Percentiles rank a stretch among this genome's conserved stretches.
These are phyloP conservation scores for Metaphire vulgaris DNA, from an alignment of 1,140 invertebrate species.

Conservation along the genomic window DNA sequence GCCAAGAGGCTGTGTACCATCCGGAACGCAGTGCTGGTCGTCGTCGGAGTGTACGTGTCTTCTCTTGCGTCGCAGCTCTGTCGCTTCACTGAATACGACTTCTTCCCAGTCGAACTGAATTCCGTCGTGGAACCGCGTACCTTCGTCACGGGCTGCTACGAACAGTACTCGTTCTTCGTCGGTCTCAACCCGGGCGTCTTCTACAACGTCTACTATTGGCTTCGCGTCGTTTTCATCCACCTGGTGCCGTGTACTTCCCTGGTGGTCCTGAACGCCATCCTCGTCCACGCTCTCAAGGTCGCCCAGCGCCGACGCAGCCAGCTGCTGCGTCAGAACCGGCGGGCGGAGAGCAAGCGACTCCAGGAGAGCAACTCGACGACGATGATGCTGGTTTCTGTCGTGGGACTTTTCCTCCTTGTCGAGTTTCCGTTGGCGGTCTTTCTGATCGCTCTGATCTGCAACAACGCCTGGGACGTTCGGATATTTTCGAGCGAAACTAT, in stretches of 20 bases:
- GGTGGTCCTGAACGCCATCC: conserved; percentile 77
- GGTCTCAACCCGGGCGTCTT: conserved; percentile 58
- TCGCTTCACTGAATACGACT: conserved; percentile 65
- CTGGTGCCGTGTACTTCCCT: conserved; percentile 78
- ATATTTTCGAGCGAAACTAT: no score
- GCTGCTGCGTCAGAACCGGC: no score
- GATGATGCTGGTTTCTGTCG: no score
- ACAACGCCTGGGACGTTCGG: no score
- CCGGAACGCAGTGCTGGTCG: conserved; percentile 67
- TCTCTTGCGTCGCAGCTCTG: conserved; percentile 72
- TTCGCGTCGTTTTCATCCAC: conserved; percentile 83
- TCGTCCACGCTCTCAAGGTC: conserved; percentile 74
- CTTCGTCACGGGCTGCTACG: not conserved
- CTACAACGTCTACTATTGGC: conserved; percentile 71
- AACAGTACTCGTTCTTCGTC: not conserved
- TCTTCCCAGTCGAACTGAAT: conserved; percentile 53
- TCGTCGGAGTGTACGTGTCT: conserved; percentile 66
- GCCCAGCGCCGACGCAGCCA: conserved; percentile 72
- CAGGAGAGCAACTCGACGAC: no score
- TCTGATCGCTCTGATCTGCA: no score
- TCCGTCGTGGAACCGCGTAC: conserved; percentile 59
- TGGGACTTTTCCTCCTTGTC: no score
- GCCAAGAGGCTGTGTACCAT: conserved; percentile 76
- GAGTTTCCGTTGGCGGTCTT: no score
- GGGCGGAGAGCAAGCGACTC: no score